These are phyloP conservation scores for Hermaeophaga mercurialis DNA, from an alignment of 2,888 invertebrate genomes.

Conservation along the genomic window DNA sequence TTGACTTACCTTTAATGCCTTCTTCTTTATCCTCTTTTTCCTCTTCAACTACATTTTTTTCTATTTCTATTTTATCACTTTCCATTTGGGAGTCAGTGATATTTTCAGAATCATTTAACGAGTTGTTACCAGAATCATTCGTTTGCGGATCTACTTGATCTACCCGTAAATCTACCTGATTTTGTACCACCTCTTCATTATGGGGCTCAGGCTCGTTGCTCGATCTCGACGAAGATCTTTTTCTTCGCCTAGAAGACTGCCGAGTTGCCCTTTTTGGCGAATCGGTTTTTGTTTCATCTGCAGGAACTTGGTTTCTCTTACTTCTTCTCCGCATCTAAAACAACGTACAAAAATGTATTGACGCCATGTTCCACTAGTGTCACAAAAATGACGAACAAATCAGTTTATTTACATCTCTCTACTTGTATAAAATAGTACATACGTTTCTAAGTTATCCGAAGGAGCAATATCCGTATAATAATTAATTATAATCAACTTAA, in stretches of 20 bases:
- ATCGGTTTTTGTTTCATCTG: slow-evolving; percentile 41
- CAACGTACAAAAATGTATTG: background rate
- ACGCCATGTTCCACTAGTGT: too few relatives aligned
- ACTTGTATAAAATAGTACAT: too few relatives aligned
- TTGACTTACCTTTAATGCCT: slow-evolving; percentile 58
- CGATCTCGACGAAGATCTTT: slow-evolving; percentile 55
- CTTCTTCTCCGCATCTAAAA: slow-evolving; percentile 11
- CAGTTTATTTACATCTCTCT: too few relatives aligned
- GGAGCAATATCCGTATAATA: too few relatives aligned
- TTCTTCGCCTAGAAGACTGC: slow-evolving; percentile 57
- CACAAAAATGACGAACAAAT: too few relatives aligned
- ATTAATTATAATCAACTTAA: too few relatives aligned
- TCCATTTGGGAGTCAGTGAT: background rate
- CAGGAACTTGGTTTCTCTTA: background rate
- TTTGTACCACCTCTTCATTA: slow-evolving; percentile 6
- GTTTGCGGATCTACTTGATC: slow-evolving; percentile 4
- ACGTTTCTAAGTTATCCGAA: too few relatives aligned
- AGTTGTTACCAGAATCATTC: slow-evolving; percentile 1
- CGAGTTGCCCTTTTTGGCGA: slow-evolving; percentile 47
- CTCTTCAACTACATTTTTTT: background rate
- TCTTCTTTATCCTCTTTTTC: slow-evolving; percentile 45
- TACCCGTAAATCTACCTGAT: background rate
- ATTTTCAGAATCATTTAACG: background rate
- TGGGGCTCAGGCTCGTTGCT: slow-evolving; percentile 28
- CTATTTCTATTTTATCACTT: background rate